Conservation (phyloP, 1,140 invertebrate species). For the Thaumetopoea pityocampa region DNA sequence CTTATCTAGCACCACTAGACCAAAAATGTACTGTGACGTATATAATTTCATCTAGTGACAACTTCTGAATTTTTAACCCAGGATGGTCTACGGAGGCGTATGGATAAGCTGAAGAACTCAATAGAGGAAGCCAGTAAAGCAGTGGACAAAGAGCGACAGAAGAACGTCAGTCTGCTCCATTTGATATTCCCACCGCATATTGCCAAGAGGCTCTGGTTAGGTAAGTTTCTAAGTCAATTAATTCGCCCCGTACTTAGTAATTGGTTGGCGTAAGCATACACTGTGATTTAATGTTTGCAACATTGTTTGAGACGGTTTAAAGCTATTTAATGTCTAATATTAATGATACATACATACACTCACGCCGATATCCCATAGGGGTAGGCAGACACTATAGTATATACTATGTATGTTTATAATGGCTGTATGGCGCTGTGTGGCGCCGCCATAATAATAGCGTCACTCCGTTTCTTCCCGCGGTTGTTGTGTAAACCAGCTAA, state of each 20-base stretch:
- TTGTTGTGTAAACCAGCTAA: no score
- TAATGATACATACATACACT: no score
- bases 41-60: background rate
- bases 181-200: constrained; percentile 96
- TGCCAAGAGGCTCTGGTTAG: constrained; percentile 93
- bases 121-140: constrained; percentile 95
- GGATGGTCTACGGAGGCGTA: constrained; percentile 94
- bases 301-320: no score
- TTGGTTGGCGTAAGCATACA: constrained; percentile 16
- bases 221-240: constrained; percentile 72
- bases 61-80: constrained; percentile 55
- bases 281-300: constrained; percentile 7
- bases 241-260: constrained; percentile 4
- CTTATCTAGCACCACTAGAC: no score
- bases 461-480: no score
- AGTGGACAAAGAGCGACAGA: constrained; percentile 94
- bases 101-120: constrained; percentile 96
- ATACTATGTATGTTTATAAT: no score
- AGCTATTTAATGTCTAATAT: no score
- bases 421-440: no score
- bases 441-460: no score
- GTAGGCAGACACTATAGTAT: no score
- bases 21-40: no score
- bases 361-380: no score
- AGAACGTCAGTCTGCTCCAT: constrained; percentile 95